Base-by-base conservation (phyloP, 2,113 vertebrate genomes). In the Corapipo altera region DNA sequence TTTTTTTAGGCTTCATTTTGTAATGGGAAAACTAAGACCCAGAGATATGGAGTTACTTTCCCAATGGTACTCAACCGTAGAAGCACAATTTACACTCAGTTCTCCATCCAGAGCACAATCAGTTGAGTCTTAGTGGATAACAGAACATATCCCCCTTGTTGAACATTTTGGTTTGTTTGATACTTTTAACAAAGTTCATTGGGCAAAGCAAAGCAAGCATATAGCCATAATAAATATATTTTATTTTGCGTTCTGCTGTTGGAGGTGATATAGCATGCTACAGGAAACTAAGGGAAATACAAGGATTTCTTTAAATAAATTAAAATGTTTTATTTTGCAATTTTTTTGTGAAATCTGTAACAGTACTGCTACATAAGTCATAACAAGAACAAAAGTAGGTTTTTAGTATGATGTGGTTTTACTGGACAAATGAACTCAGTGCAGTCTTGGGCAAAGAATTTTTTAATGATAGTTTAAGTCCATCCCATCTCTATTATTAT, bases 1-100 rank as follows among this genome's bases (percentile, higher is more conserved):
- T 48, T 51, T 72, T 5, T 57, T 48, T 67, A 66, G 44, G 28
- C 58, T 83, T 33, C 16, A 33, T 88, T 91, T 93, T 69, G 8
- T 65, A 59, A 57, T 52, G 51, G 21, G 62, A 54, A 41, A 84
- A 14, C 28, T 41, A 37, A 84, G 65, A 46, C 22, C 28, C 15
- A 37, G 57, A 66, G 18, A 37, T 28, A 8, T 0, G 0, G 11
- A 49, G 37, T 70, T 84, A n/a, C n/a, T 70, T 79, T 59, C 18
- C 33, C 1, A 4, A 39, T 75, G 33, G 59, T 55, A 33, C 9
- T 85, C 58, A 39, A 3, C n/a, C 73, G 24, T 37, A 76, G 67
- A 79, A 92, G 66, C 30, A 52, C 21, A 9, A 14, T 41, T 89
- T 35, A 37, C 26, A 7, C 19, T 65, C 21, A 10, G 44, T 32